phyloP scores from a whole-genome alignment of 2,888 invertebrate species.

The Sclerodermus sp. region DNA sequence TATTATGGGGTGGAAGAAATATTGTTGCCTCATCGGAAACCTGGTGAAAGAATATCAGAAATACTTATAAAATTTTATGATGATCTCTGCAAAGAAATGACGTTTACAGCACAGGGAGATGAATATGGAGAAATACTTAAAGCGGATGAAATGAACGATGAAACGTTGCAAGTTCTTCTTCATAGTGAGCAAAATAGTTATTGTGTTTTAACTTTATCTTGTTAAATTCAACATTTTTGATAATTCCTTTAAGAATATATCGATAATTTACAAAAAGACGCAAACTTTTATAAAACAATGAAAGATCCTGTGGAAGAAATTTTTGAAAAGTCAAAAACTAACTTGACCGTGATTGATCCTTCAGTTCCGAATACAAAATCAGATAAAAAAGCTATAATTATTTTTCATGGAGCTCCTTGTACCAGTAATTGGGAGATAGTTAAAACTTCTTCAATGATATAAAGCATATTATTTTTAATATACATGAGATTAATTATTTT shows the following conservation, averaged over 20 bases:
- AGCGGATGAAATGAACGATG: neutral
- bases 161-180: conserved; percentile 32
- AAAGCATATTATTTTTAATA: neutral
- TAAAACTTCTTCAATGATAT: too few relatives aligned
- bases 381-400: conserved; percentile 50
- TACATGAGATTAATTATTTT: neutral
- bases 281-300: conserved; percentile 28
- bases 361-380: conserved; percentile 17
- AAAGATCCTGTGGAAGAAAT: conserved; percentile 46
- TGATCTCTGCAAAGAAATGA: conserved; percentile 34
- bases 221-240: neutral
- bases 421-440: conserved; percentile 42
- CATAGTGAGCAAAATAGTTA: conserved; percentile 24
- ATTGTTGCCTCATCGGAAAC: conserved; percentile 50
- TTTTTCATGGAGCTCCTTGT: conserved; percentile 59
- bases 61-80: conserved; percentile 41
- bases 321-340: conserved; percentile 18
- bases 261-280: conserved; percentile 27
- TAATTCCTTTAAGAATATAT: conserved; percentile 32
- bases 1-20: conserved; percentile 53
- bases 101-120: neutral
- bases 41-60: conserved; percentile 47
- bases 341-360: too few relatives aligned
- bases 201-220: neutral
- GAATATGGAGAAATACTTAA: too few relatives aligned